phyloP scores from a whole-genome alignment of 2,797 vertebrate species.

The Denticeps clupeoides region DNA sequence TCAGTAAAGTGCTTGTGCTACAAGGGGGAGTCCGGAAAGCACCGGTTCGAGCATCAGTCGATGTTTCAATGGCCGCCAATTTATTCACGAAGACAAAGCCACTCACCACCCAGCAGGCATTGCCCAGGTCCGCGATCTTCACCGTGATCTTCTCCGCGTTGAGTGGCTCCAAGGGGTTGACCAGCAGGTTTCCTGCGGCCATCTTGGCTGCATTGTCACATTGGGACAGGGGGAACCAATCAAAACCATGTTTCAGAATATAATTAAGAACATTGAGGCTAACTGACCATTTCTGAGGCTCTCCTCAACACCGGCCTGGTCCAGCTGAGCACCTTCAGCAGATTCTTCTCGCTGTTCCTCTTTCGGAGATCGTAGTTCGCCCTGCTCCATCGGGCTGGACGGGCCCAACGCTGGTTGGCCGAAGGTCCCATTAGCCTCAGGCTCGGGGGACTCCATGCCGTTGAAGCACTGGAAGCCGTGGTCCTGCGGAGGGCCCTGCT shows the following conservation, averaged over 20 bases:
- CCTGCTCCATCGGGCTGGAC: constrained; percentile 2
- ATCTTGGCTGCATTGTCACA: constrained; percentile 62
- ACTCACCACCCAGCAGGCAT: constrained; percentile 99
- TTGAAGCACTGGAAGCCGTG: neutral
- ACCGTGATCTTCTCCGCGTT: constrained; percentile 94
- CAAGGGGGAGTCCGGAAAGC: neutral
- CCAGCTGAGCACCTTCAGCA: too few relatives aligned
- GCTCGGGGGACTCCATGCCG: neutral
- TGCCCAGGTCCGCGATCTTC: constrained; percentile 97
- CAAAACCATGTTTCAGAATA: neutral
- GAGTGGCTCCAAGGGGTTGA: constrained; percentile 92
- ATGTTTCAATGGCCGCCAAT: too few relatives aligned
- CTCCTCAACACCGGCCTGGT: constrained; percentile 20
- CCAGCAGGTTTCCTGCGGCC: constrained; percentile 77
- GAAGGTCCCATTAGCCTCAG: neutral
- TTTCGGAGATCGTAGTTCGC: constrained; percentile 27
- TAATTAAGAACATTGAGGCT: too few relatives aligned
- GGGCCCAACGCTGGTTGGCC: neutral
- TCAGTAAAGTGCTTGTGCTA: constrained; percentile 91
- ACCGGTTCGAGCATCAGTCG: too few relatives aligned
- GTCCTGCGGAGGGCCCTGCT: neutral
- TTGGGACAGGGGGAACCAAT: constrained; percentile 2
- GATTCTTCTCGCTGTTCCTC: constrained; percentile 31
- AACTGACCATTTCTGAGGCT: neutral
- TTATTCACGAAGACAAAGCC: too few relatives aligned